Evolutionary conservation across 2,888 invertebrate species (phyloP), one percentile per base, ranked within the genome.

Genomic region (Caenorhabditis drosophilae): DNA sequence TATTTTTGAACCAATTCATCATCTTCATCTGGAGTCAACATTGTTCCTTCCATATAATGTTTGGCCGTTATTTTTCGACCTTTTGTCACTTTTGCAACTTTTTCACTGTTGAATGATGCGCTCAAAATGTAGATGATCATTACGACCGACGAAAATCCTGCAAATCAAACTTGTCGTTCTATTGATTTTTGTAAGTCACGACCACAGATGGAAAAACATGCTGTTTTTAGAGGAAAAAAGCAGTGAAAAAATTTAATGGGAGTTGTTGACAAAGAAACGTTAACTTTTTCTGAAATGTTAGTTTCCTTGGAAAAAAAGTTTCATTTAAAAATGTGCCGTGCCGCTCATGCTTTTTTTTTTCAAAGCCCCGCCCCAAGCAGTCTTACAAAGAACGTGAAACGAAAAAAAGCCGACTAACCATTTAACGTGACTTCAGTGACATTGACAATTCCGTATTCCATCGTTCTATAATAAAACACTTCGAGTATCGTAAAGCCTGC

Each of bases 391-490:
- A 12, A 9, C 31, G 31, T 7, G 31, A 36, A n/a, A n/a, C 16
- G 15, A n/a, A n/a, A 15, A 42, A 11, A 20, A 7, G 22, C 4
- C 12, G 18, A 23, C 15, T 20, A 15, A 54, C 61, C 49, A 58
- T 67, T 67, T 26, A 67, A 50, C 3, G 57, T 61, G 31, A 67
- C 56, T 45, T 67, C 67, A 1, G 60, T 67, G 25, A 70, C 50
- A 9, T 58, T 60, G 20, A 70, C 62, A 44, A 60, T 54, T 23
- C 59, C 61, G 27, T 62, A 53, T 4, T 56, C 36, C 67, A 70
- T 70, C 9, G 62, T 50, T 27, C 58, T 31, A 41, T 48, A 72
- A 47, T 44, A 49, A 53, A 67, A 72, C 12, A 70, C 64, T 60
- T 72, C 72, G 3, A 53, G 22, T 16, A 67, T 16, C 16, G 69